phyloP scores from a whole-genome alignment of 2,888 invertebrate species.

The Stenolophus ochropezus region DNA sequence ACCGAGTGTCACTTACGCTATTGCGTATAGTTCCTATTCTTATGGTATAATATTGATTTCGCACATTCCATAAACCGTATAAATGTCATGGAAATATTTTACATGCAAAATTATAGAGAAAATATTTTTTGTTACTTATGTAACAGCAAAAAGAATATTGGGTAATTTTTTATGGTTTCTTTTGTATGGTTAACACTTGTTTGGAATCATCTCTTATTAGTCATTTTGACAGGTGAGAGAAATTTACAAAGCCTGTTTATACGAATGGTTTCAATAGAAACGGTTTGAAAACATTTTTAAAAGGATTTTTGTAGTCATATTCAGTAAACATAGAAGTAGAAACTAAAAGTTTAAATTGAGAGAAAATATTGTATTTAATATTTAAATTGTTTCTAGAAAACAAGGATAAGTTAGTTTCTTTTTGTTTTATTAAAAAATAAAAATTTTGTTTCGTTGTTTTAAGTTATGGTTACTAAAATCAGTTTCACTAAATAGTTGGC shows the following conservation, averaged over 20 bases:
- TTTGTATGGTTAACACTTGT: conserved; percentile 16
- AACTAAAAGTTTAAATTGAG: not conserved
- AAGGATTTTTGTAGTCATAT: too few species aligned
- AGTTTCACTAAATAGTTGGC: conserved; percentile 11
- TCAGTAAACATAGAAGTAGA: too few species aligned
- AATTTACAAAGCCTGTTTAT: not conserved
- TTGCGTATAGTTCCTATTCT: conserved; percentile 34
- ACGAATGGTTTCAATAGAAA: not conserved
- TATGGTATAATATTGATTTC: conserved; percentile 42
- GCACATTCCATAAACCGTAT: conserved; percentile 23
- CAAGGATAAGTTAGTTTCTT: not conserved
- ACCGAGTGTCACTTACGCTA: not conserved
- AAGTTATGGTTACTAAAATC: conserved; percentile 1
- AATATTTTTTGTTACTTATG: conserved; percentile 14
- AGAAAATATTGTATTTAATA: not conserved
- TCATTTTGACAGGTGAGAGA: conserved; percentile 38
- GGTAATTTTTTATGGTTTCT: not conserved
- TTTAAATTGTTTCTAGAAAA: not conserved
- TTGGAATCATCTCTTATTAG: conserved; percentile 30
- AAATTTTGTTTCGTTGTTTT: not conserved
- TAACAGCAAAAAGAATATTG: conserved; percentile 1
- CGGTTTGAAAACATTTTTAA: not conserved
- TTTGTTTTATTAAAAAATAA: not conserved
- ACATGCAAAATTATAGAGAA: conserved; percentile 11
- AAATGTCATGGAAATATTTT: conserved; percentile 21